Evolutionary conservation across 2,797 vertebrate species (phyloP), one percentile per base, ranked within the genome.

Genomic region (Taenioides sp.): DNA sequence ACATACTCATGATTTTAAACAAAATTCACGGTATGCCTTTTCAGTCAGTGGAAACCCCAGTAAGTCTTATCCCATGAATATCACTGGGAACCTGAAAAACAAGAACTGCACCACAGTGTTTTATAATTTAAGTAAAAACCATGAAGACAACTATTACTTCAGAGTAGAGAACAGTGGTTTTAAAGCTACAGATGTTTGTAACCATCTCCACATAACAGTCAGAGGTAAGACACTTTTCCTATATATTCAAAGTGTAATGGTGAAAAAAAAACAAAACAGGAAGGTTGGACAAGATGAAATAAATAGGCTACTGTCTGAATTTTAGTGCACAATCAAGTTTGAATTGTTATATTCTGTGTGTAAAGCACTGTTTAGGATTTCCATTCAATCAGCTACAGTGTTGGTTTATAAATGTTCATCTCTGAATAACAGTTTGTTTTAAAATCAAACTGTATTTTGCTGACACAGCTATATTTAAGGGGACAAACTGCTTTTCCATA

Each of bases 61-160:
- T 1, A 80, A 59, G 4, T 17, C 0, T 0, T 83, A 75, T 65
- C 43, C 62, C 55, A 77, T 86, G 64, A 34, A 34, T 34, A 34
- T 34, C 31, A 34, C 31, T 34, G 31, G 31, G 31, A 34, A 34
- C 31, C 31, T 89, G 54, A 37, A 0, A 0, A 5, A 84, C 76
- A 78, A 27, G 9, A 63, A 87, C 47, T 93, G 91, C 85, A 87
- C 79, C 60, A 88, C 85, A 25, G 11, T 88, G 9, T 85, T 93
- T 58, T 71, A 57, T 14, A 58, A 61, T 22, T 25, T 91, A 17
- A 20, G 0, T 0, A 0, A 7, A 69, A 40, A 0, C 40, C 0
- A 84, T 27, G 4, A 70, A 47, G 54, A 77, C 17, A 16, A 0
- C 0, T 93, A 89, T 49, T 90, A 0, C 86, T 90, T 93, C 69